Base-by-base conservation (phyloP, 2,888 invertebrate species). In the Carcina quercana region DNA sequence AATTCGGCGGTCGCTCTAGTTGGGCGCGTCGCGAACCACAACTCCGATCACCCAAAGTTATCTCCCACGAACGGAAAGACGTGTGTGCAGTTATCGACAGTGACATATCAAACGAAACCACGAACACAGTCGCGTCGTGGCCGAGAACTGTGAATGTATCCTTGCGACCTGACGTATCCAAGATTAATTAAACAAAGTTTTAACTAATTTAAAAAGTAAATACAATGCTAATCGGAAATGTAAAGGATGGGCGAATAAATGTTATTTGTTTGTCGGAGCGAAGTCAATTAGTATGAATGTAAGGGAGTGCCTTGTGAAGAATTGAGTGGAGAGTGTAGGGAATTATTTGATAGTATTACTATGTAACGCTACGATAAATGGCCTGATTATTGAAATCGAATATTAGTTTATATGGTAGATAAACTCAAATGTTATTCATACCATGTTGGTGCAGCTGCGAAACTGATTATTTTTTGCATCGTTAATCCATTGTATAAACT, bases 291-390 rank as follows among this genome's bases (percentile, higher is more conserved):
- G 48, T 41, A 38, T 28, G 49, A 49, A 60, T 63, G 60, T 59
- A 55, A 50, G 43, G n/a, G 51, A 68, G 76, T 75, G 73, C 73
- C 75, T 73, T 45, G 50, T 52, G 55, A 51, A 52, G 46, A 44
- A 57, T 48, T 48, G 47, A 58, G 59, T 57, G 50, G 45, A 56
- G 50, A 42, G 41, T 35, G 39, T 46, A 46, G 52, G 37, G 56
- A 62, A 52, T 59, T 63, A 61, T 59, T 59, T 39, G 45, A 62
- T 66, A 68, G 68, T 72, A 71, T 71, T n/a, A n/a, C n/a, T 73
- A 71, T 58, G 53, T 50, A 43, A 35, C 50, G 51, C 52, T 50
- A 47, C 50, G 55, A 52, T 54, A 6, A 11, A 20, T 45, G 60
- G 56, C 59, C 58, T 59, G 46, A 47, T 41, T 43, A 42, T 47